These are phyloP conservation scores for Drosophila kepulauana DNA, from an alignment of 1,140 invertebrate species.

Conservation along the genomic window DNA sequence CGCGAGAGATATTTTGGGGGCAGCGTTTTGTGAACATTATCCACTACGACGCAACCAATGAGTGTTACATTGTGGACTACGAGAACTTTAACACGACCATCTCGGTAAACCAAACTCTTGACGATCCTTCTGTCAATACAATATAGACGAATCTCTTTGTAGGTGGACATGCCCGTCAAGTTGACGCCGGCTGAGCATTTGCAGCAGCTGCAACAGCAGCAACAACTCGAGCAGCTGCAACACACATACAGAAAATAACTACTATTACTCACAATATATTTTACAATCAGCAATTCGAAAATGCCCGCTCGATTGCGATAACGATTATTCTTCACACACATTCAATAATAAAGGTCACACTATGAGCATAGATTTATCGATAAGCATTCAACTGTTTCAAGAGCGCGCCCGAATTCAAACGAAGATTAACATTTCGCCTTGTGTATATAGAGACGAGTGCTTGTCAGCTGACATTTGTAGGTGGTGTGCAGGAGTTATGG, in stretches of 20 bases:
- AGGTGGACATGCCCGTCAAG: slow-evolving; percentile 67
- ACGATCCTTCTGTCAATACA: background rate
- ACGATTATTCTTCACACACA: background rate
- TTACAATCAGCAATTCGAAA: background rate
- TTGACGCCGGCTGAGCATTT: slow-evolving; percentile 30
- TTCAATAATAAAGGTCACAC: background rate
- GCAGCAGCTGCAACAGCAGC: slow-evolving; percentile 26
- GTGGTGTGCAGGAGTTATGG: slow-evolving; percentile 5
- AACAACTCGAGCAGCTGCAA: slow-evolving; percentile 41
- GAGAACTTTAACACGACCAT: slow-evolving; percentile 95
- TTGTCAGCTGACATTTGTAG: slow-evolving; percentile 17
- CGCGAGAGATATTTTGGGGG: slow-evolving; percentile 94
- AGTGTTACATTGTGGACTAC: slow-evolving; percentile 97
- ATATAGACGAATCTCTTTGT: background rate
- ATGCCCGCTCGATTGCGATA: background rate
- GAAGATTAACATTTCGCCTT: background rate
- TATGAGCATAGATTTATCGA: slow-evolving; percentile 1
- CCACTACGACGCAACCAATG: slow-evolving; percentile 94
- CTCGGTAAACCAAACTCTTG: slow-evolving; percentile 50
- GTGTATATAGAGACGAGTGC: background rate
- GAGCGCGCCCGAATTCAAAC: slow-evolving; percentile 1
- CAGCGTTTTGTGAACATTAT: slow-evolving; percentile 90
- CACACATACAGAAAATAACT: slow-evolving; percentile 41
- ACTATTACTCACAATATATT: background rate
- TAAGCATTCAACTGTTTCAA: background rate